Evolutionary conservation across 2,113 vertebrate species (phyloP).

Genomic region (Gnathonemus longibarbis): DNA sequence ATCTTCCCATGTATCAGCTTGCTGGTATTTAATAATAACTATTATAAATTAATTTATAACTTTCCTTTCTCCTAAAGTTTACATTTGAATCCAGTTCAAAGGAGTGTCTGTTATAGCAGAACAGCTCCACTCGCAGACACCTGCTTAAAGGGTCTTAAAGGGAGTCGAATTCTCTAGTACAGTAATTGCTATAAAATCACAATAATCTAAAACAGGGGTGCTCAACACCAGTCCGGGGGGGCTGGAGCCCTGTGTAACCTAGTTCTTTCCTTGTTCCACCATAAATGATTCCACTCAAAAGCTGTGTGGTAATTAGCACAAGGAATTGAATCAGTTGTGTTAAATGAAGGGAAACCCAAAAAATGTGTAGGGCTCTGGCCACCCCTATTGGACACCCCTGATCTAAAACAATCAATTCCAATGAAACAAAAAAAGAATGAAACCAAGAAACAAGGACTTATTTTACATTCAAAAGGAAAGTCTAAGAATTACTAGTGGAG

Average conservation of each 20-base stretch:
- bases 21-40: not conserved
- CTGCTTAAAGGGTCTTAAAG: not conserved
- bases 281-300: too few relatives aligned
- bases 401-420: not conserved
- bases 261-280: too few relatives aligned
- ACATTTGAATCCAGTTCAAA: not conserved
- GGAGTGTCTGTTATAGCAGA: not conserved
- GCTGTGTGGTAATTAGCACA: too few relatives aligned
- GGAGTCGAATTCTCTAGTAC: not conserved
- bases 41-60: not conserved
- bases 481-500: not conserved
- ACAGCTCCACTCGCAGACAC: not conserved
- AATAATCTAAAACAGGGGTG: not conserved
- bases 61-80: not conserved
- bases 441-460: not conserved
- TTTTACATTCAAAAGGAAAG: not conserved
- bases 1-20: not conserved
- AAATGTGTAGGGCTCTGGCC: too few relatives aligned
- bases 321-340: too few relatives aligned
- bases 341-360: too few relatives aligned
- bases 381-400: too few relatives aligned
- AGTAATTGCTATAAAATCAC: not conserved
- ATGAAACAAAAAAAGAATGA: not conserved
- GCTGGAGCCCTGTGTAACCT: too few relatives aligned
- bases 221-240: too few relatives aligned